Percentiles rank a stretch among this genome's conserved stretches.
Evolutionary conservation across 2,888 invertebrate species (phyloP).

Genomic region (Brachylomia viminalis): DNA sequence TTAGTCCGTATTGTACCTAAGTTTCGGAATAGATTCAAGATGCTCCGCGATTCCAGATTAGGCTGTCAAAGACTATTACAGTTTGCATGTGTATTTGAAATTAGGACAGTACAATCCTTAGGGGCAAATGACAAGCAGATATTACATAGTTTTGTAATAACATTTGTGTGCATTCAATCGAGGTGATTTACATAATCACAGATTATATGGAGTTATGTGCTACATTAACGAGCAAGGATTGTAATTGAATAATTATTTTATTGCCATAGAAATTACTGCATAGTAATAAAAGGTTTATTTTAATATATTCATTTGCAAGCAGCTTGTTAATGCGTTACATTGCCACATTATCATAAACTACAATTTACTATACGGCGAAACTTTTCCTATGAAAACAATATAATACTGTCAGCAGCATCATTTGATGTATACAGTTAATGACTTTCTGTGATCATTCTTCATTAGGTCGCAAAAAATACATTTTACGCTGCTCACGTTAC

Average conservation of each 20-base stretch:
- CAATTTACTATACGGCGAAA: conserved; percentile 22
- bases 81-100: conserved; percentile 25
- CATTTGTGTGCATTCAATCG: conserved; percentile 34
- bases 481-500: conserved; percentile 67
- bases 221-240: conserved; percentile 43
- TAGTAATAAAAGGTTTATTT: conserved; percentile 46
- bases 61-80: conserved; percentile 44
- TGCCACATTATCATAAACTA: conserved; percentile 39
- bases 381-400: conserved; percentile 36
- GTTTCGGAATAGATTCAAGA: conserved; percentile 42
- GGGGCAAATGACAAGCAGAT: conserved; percentile 6
- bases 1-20: conserved; percentile 50
- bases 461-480: conserved; percentile 54
- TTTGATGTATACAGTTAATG: conserved; percentile 47
- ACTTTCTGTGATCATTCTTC: conserved; percentile 53
- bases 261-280: conserved; percentile 51
- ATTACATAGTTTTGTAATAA: conserved; percentile 12
- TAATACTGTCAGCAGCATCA: conserved; percentile 22
- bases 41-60: conserved; percentile 42
- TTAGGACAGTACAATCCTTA: conserved; percentile 10
- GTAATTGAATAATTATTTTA: conserved; percentile 57
- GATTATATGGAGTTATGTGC: conserved; percentile 50
- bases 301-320: conserved; percentile 48
- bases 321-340: conserved; percentile 42
- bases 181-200: conserved; percentile 52